A percentile compares a stretch with the other conserved stretches of the same genome.
Evolutionary conservation across 1,140 invertebrate genomes (phyloP).

Genomic region (Odontomachus brunneus): DNA sequence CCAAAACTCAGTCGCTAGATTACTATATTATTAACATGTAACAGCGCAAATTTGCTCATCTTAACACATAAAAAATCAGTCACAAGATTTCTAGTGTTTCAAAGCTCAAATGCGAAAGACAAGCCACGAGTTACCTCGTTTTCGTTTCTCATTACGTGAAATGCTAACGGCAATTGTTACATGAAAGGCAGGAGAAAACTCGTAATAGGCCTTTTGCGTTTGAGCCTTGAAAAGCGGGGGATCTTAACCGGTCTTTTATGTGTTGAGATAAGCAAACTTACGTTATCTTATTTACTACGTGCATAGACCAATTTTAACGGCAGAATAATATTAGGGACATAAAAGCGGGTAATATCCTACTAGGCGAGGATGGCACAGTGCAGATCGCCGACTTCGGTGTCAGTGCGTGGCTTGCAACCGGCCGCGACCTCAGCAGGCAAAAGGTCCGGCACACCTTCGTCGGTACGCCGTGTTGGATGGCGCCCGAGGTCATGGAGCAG

Average conservation of each 20-base stretch:
- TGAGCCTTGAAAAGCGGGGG: no score
- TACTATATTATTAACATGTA: no score
- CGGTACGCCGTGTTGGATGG: slow-evolving; percentile 99
- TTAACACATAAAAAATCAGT: no score
- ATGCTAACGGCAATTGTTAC: no score
- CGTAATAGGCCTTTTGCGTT: no score
- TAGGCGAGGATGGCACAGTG: slow-evolving; percentile 99
- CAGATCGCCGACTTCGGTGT: slow-evolving; percentile 99
- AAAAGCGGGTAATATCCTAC: slow-evolving; percentile 98
- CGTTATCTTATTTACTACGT: slow-evolving; percentile 24
- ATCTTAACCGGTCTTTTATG: no score
- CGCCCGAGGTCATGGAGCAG: slow-evolving; percentile 99
- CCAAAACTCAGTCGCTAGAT: not conserved
- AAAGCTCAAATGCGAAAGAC: no score
- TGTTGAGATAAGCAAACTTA: not conserved
- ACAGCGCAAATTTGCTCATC: no score
- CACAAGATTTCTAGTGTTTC: no score
- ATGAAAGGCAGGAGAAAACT: no score
- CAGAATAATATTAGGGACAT: slow-evolving; percentile 91
- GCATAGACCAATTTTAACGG: slow-evolving; percentile 65
- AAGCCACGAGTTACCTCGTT: no score
- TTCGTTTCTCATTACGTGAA: no score
- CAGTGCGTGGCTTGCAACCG: slow-evolving; percentile 96
- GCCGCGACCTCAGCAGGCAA: slow-evolving; percentile 96
- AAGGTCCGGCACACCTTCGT: slow-evolving; percentile 99